Base-by-base conservation (phyloP, 2,888 invertebrate genomes). In the Bugula neritina region DNA sequence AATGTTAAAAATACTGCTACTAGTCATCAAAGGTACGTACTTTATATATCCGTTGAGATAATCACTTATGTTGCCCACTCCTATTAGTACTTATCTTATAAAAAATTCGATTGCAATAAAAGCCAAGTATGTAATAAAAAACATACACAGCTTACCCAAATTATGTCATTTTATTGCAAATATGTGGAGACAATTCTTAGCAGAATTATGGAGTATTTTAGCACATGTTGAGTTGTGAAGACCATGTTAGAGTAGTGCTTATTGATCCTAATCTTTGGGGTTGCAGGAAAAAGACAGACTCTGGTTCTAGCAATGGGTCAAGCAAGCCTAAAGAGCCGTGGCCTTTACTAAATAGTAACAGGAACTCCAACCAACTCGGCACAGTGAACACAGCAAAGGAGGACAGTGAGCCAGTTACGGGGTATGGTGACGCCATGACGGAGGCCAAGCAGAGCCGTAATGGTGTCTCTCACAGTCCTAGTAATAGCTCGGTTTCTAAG, bases 241-340 rank as follows among this genome's bases (percentile, higher is more conserved):
- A n/a, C n/a, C n/a, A n/a, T n/a, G n/a, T n/a, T n/a, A n/a, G n/a
- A n/a, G n/a, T n/a, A n/a, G n/a, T n/a, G n/a, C n/a, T n/a, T n/a
- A n/a, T n/a, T n/a, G n/a, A n/a, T n/a, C n/a, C n/a, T n/a, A 43
- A 43, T 43, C 17, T 17, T 43, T 5, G 43, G 17, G 17, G 17
- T 74, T 74, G 21, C 73, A 78, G 79, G 74, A 79, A 78, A 73
- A 78, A 78, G 73, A 74, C 77, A 1, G 75, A 75, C 54, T 78
- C 78, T 29, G 63, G 63, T 25, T 63, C 63, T 2, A 63, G 69
- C 72, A 73, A 69, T 55, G 73, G 69, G 34, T 29, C 29, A 2
- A 63, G 63, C 31, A 63, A 63, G 31, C 63, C 27, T 10, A 73
- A 73, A 35, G 74, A 74, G 34, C 72, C 74, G 1, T 74, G 74